phyloP scores from a whole-genome alignment of 1,140 invertebrate species.

The Pteromalus puparum region DNA sequence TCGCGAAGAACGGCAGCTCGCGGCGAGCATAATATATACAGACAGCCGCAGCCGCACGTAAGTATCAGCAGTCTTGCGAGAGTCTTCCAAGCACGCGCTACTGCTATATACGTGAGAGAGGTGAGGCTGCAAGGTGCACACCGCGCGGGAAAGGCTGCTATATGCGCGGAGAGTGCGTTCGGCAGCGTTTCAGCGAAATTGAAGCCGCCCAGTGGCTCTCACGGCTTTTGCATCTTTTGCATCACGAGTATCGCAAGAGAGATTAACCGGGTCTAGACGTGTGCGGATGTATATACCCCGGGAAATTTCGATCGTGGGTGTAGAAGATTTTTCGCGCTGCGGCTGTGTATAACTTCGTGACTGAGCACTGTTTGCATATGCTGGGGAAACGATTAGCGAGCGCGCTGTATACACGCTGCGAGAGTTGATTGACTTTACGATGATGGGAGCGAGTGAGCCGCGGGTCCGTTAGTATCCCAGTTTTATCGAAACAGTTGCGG shows the following conservation, averaged over 20 bases:
- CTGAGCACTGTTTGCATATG: too few species aligned
- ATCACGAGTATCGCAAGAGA: neutral
- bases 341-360: too few species aligned
- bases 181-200: neutral
- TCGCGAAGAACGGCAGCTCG: neutral
- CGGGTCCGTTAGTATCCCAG: neutral
- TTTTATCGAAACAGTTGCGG: neutral
- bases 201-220: constrained; percentile 42
- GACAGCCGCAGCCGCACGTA: too few species aligned
- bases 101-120: constrained; percentile 11
- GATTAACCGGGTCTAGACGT: too few species aligned
- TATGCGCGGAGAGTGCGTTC: neutral
- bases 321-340: too few species aligned
- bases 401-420: neutral
- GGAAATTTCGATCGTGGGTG: neutral
- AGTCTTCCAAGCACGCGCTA: neutral
- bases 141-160: neutral
- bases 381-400: neutral
- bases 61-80: too few species aligned
- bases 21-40: too few species aligned
- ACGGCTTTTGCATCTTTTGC: constrained; percentile 9
- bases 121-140: constrained; percentile 5
- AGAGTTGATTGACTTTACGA: constrained; percentile 55
- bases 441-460: constrained; percentile 21
- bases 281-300: too few species aligned